Conservation (phyloP, 2,888 invertebrate species). For the Elysia crispata region DNA sequence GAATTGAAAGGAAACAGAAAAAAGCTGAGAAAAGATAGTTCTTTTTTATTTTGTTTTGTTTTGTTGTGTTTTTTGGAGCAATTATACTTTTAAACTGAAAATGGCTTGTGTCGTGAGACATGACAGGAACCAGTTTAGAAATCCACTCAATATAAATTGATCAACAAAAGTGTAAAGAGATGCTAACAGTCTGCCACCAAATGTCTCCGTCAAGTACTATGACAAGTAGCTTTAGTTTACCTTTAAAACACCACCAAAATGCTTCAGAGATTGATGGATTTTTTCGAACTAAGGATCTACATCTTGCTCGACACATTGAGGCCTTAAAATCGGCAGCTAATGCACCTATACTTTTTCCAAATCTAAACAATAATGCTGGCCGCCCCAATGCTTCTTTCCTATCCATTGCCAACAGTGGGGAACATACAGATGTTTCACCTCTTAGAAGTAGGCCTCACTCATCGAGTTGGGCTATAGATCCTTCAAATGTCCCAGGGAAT, state of each 20-base stretch:
- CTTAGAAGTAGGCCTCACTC: background rate
- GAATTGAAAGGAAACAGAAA: too few species aligned
- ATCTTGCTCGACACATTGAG: constrained; percentile 6
- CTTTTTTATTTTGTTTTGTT: too few species aligned
- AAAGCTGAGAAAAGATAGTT: too few species aligned
- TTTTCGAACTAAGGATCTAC: constrained; percentile 12
- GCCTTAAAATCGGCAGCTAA: background rate
- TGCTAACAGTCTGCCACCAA: too few species aligned
- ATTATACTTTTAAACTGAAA: too few species aligned
- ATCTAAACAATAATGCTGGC: background rate
- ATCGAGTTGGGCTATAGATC: constrained; percentile 23
- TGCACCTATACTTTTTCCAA: constrained; percentile 4
- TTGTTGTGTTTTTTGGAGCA: too few species aligned
- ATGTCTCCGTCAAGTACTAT: too few species aligned
- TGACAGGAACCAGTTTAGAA: too few species aligned
- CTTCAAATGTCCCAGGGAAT: constrained; percentile 29
- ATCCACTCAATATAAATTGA: too few species aligned
- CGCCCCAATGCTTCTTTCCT: background rate
- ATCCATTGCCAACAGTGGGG: background rate
- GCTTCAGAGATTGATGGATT: background rate
- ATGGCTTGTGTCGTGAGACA: too few species aligned
- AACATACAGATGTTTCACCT: background rate
- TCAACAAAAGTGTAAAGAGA: background rate
- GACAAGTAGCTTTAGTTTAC: too few species aligned
- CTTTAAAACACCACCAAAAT: background rate